Evolutionary conservation across 2,797 vertebrate species (phyloP), one percentile per base, ranked within the genome.

Genomic region (Sebastiscus tertius): DNA sequence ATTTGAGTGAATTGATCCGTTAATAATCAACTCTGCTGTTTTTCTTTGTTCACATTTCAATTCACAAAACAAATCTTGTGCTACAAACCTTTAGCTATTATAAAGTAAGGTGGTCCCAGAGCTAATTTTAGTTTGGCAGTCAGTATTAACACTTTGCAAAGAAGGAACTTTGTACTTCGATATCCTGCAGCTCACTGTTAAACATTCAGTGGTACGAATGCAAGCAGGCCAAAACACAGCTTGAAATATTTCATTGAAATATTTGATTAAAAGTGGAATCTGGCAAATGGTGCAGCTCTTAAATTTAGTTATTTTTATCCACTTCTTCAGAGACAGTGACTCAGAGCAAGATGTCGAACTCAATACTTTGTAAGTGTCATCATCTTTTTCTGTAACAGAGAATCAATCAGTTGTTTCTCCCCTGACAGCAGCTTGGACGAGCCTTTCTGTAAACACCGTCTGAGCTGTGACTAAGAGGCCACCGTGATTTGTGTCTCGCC

Each of bases 331-430:
- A 79, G 73, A 56, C 71, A 33, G 27, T 83, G 55, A 85, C 75
- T 85, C 67, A 75, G 75, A 84, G 36, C 63, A 79, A 82, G 49
- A 76, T 77, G 75, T 87, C 86, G 88, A 56, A 86, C 63, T 82
- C 73, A 66, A 69, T 77, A 78, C 42, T 69, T 22, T 72, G 58
- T 58, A 64, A 81, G 81, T 80, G 75, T 52, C 27, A 36, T 60
- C 34, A 29, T 83, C 64, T 84, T 80, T 85, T 75, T 84, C 64
- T 70, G 20, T 86, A 80, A 86, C 65, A 78, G 66, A 77, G 59
- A 81, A 84, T 92, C 85, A 85, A 83, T 90, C 73, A 56, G 8
- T 76, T 24, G 31, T 67, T 80, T 54, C 34, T 87, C 82, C 81
- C 79, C 66, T 52, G 87, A 78, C 69, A 82, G 66, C 16, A 69